Base-by-base conservation (phyloP, 2,113 vertebrate species). In the Crotalus horridus region DNA sequence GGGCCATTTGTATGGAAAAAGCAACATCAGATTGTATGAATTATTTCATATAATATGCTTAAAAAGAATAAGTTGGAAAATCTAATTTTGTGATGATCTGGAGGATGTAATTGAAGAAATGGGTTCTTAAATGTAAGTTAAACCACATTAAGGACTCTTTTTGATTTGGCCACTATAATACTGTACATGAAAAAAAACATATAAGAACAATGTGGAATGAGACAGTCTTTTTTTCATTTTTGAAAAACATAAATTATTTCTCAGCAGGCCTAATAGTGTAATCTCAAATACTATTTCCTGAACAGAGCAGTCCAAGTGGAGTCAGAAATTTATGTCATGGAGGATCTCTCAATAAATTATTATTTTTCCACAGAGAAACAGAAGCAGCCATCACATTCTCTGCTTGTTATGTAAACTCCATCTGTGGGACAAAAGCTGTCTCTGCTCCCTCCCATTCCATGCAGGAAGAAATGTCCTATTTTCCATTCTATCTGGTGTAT, bases 401-500 rank as follows among this genome's bases (percentile, higher is more conserved):
- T 92, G 93, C 7, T 90, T 95, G 90, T 91, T 94, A 93, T 87
- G 88, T n/a, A 95, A 96, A 96, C 2, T 93, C 94, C 95, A 94
- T 94, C 51, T 92, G 92, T 92, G 94, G 93, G 94, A 92, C 15
- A 88, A 93, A 94, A 89, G 88, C 61, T 95, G 91, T 91, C 89
- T 29, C 20, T 46, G 17, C 54, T 29, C 13, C 4, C 39, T 23
- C 33, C n/a, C 33, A n/a, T 11, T 33, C 17, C 88, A 93, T 88
- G 93, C 86, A 81, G 55, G 39, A 46, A 87, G n/a, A 92, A 1
- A 92, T 89, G 94, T 92, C 86, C 94, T 89, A 56, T 96, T 96
- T 97, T 96, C 95, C 96, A 95, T 94, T 39, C 81, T 89, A 2
- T 91, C 93, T 95, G 94, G 88, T 94, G 94, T 93, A 58, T 74